Percentiles rank a stretch among this genome's conserved stretches.
Conservation (phyloP, 1,140 invertebrate species). For the Drosophila oshimai region DNA sequence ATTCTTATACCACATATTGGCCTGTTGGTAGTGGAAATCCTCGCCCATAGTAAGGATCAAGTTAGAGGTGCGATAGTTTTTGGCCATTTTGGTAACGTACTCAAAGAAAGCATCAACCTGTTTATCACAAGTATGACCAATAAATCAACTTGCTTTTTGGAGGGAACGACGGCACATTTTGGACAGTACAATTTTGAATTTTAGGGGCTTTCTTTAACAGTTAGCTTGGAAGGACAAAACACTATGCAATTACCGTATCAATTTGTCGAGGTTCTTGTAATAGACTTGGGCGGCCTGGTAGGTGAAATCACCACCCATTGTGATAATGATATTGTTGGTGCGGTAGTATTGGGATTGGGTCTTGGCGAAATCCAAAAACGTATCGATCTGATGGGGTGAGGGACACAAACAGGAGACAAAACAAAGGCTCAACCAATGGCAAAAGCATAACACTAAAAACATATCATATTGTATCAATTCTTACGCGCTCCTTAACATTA, state of each 20-base stretch:
- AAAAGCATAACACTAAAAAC: not conserved
- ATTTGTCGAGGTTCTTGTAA: slow-evolving; percentile 94
- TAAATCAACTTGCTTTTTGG: not conserved
- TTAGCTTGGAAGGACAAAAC: not conserved
- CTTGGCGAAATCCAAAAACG: slow-evolving; percentile 85
- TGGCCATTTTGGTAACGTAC: slow-evolving; percentile 84
- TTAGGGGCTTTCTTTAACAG: slow-evolving; percentile 62
- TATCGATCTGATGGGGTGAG: slow-evolving; percentile 83
- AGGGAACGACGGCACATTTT: not conserved
- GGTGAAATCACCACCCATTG: slow-evolving; percentile 97
- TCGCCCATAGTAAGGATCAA: slow-evolving; percentile 94
- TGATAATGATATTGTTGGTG: slow-evolving; percentile 92
- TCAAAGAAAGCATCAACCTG: slow-evolving; percentile 86
- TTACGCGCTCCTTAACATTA: slow-evolving; percentile 88
- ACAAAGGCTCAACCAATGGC: slow-evolving; percentile 28
- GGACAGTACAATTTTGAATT: slow-evolving; percentile 13
- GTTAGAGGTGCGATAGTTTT: slow-evolving; percentile 87
- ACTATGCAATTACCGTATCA: slow-evolving; percentile 88
- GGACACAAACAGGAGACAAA: slow-evolving; percentile 24
- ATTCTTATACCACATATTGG: slow-evolving; percentile 92
- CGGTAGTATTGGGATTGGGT: slow-evolving; percentile 85
- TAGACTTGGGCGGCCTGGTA: slow-evolving; percentile 93
- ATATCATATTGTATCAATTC: not conserved
- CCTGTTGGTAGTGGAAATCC: slow-evolving; percentile 95
- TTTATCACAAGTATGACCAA: not conserved